phyloP scores from a whole-genome alignment of 2,888 invertebrate genomes.

The Chrysolina oricalcia region DNA sequence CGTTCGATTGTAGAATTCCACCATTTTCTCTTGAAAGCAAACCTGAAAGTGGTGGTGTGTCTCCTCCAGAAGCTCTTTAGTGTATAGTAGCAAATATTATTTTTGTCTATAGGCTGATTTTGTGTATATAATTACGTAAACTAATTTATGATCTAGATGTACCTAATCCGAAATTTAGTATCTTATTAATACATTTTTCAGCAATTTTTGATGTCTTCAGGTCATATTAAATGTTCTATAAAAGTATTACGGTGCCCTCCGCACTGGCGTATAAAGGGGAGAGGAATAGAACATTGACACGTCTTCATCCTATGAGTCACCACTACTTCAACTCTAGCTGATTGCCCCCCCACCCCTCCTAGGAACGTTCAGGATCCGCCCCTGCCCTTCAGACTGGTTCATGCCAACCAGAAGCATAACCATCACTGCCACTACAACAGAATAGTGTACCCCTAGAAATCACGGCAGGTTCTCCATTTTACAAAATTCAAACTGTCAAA shows the following conservation, averaged over 20 bases:
- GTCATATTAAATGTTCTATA: neutral
- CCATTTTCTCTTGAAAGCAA: constrained; percentile 98
- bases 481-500: too few relatives aligned
- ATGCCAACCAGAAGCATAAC: too few relatives aligned
- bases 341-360: too few relatives aligned
- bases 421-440: too few relatives aligned
- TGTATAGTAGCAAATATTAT: constrained; percentile 11
- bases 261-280: too few relatives aligned
- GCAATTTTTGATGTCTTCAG: neutral
- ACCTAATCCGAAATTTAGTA: constrained; percentile 9
- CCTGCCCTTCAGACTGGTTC: too few relatives aligned
- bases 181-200: neutral
- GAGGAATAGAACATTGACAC: too few relatives aligned
- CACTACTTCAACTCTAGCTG: too few relatives aligned
- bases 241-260: neutral
- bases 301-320: too few relatives aligned
- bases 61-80: constrained; percentile 66
- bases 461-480: too few relatives aligned
- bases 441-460: too few relatives aligned
- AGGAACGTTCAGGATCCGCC: too few relatives aligned
- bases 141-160: constrained; percentile 16
- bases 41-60: constrained; percentile 77
- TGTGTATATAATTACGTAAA: constrained; percentile 36
- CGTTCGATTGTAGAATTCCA: constrained; percentile 97
- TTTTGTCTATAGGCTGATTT: constrained; percentile 39